Conservation (phyloP, 1,140 invertebrate genomes). For the Philopotamus ludificatus region DNA sequence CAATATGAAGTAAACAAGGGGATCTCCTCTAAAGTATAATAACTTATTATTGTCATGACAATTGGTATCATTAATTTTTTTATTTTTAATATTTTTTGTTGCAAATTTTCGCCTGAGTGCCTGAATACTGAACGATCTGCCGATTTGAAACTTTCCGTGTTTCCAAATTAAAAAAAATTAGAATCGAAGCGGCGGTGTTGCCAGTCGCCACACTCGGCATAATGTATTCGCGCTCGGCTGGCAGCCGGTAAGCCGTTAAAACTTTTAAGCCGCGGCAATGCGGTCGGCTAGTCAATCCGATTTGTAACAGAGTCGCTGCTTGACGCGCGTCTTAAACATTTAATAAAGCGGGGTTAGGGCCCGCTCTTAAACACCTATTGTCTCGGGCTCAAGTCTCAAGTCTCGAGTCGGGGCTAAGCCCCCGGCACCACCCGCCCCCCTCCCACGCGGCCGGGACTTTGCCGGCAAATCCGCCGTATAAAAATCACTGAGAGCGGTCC, state of each 20-base stretch:
- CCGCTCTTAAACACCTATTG: constrained; percentile 32
- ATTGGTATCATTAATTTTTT: too few species aligned
- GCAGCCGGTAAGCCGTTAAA: constrained; percentile 13
- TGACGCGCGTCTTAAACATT: constrained; percentile 36
- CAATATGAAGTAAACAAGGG: too few species aligned
- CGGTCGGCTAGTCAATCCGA: constrained; percentile 29
- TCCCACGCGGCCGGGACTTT: not conserved
- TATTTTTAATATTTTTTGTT: too few species aligned
- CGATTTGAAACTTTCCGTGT: too few species aligned
- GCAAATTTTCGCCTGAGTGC: too few species aligned
- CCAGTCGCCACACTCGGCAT: too few species aligned
- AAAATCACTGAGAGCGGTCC: constrained; percentile 40
- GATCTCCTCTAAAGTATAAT: too few species aligned
- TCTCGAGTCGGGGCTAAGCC: not conserved
- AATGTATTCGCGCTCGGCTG: constrained; percentile 4
- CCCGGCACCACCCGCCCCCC: constrained; percentile 5
- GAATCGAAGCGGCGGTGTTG: too few species aligned
- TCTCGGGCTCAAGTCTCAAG: constrained; percentile 23
- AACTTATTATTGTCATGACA: too few species aligned
- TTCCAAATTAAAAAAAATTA: too few species aligned
- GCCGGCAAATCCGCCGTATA: constrained; percentile 36
- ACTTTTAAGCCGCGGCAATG: constrained; percentile 20
- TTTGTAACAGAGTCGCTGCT: constrained; percentile 26
- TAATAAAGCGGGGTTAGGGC: constrained; percentile 34
- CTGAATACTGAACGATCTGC: too few species aligned